Conservation (phyloP, 37 sponge, comb jelly and placozoan genomes). For the Bolinopsis microptera region DNA sequence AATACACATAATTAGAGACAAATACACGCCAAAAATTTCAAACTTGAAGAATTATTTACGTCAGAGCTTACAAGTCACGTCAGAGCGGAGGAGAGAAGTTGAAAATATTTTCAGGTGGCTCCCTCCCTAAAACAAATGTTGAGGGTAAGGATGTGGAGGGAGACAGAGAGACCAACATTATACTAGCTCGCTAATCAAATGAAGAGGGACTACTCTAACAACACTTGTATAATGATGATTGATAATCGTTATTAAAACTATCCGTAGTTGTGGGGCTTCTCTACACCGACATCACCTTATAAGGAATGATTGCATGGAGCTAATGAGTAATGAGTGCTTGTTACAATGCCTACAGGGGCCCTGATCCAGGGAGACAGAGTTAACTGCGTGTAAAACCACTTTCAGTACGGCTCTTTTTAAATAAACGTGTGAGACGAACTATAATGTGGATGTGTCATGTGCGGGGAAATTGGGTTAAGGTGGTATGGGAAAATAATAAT, state of each 20-base stretch:
- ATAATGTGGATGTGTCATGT: neutral
- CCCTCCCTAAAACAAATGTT: too few relatives aligned
- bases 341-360: slow-evolving; percentile 20
- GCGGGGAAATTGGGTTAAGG: neutral
- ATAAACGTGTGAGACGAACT: too few relatives aligned
- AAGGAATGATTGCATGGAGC: neutral
- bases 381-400: neutral
- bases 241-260: neutral
- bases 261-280: neutral
- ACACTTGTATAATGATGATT: neutral
- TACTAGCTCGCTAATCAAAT: neutral
- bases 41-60: too few relatives aligned
- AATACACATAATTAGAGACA: neutral
- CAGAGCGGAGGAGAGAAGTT: too few relatives aligned
- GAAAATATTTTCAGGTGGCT: too few relatives aligned
- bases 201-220: neutral
- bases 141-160: too few relatives aligned
- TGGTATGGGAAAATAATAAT: neutral
- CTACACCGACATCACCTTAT: neutral
- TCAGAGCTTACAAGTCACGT: too few relatives aligned
- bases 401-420: too few relatives aligned
- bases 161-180: neutral
- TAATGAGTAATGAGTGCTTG: slow-evolving; percentile 14
- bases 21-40: neutral
- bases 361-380: neutral